These are phyloP conservation scores for Myiotriccus ornatus DNA, from an alignment of 2,797 vertebrate species.

Conservation along the genomic window DNA sequence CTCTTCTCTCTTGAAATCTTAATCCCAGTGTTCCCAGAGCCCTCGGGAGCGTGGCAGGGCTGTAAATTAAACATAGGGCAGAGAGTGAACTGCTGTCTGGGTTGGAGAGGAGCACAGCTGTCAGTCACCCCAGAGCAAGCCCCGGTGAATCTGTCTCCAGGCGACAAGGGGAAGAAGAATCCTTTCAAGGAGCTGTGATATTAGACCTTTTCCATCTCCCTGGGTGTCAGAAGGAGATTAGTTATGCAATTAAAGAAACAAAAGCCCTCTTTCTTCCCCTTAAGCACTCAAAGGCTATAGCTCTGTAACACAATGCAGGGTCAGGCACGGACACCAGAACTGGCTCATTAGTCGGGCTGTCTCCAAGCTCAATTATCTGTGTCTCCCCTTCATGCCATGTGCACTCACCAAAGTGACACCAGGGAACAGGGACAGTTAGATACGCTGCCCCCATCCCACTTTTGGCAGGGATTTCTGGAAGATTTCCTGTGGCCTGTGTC, in stretches of 20 bases:
- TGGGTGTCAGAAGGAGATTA: constrained; percentile 41
- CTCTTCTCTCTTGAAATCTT: not conserved
- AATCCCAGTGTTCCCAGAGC: not conserved
- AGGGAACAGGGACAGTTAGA: not conserved
- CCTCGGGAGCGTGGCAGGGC: not conserved
- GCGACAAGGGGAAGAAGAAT: constrained; percentile 9
- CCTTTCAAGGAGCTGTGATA: constrained; percentile 31
- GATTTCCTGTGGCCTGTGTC: not conserved
- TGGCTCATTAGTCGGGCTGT: constrained; percentile 37
- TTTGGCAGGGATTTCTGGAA: not conserved
- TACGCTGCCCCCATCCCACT: not conserved
- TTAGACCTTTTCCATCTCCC: constrained; percentile 39
- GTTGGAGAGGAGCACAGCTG: not conserved
- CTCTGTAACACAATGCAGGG: constrained; percentile 27
- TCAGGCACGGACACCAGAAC: constrained; percentile 7
- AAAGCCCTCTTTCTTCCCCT: constrained; percentile 33
- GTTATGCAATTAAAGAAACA: constrained; percentile 58
- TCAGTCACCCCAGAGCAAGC: constrained; percentile 15
- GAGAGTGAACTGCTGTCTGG: not conserved
- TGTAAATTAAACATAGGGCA: not conserved
- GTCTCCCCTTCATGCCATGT: not conserved
- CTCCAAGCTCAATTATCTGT: not conserved
- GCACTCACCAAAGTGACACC: not conserved
- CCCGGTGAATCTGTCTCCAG: not conserved
- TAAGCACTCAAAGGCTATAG: not conserved